Evolutionary conservation across 2,888 invertebrate genomes (phyloP), one percentile per base, ranked within the genome.

Genomic region (Rhingia rostrata): DNA sequence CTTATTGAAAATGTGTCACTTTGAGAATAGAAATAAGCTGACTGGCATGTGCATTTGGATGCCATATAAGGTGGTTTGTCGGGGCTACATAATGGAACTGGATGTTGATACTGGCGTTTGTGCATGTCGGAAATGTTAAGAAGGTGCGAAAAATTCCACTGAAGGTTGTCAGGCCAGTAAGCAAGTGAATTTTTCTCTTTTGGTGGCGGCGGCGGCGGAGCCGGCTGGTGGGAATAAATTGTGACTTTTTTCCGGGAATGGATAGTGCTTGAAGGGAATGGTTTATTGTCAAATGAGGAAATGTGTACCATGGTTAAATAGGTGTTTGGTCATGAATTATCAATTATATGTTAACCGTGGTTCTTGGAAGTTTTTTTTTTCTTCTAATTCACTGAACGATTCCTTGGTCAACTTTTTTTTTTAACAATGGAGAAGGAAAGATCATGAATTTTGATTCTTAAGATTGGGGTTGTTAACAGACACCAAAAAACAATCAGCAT

Each of bases 1-100:
- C 49, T 54, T 78, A 73, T 67, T 69, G 67, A 61, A 83, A 67
- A 78, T 83, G 82, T 83, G 78, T 78, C 78, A 83, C 56, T 49
- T 63, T 69, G n/a, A 14, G 45, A 61, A 69, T 33, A 58, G 14
- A 22, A 47, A 7, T 22, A 22, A 53, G 0, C 41, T 35, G 61
- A 32, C 41, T 63, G 41, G 22, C 12, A 33, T 32, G 41, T 67
- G 37, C 60, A 60, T 43, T 32, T 41, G 35, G 51, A 14, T 54
- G 58, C 75, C 75, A 41, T 75, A 45, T 37, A 75, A 41, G 54
- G 69, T 41, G 33, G 51, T 66, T 54, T 41, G 51, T 61, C 39
- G 41, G 5, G 30, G 4, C 58, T 39, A 32, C 72, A 22, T 22
- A 22, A 22, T 22, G 22, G 22, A 22, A 22, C 22, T 22, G 22